phyloP scores from a whole-genome alignment of 2,797 vertebrate species.

The Cottoperca gobio region DNA sequence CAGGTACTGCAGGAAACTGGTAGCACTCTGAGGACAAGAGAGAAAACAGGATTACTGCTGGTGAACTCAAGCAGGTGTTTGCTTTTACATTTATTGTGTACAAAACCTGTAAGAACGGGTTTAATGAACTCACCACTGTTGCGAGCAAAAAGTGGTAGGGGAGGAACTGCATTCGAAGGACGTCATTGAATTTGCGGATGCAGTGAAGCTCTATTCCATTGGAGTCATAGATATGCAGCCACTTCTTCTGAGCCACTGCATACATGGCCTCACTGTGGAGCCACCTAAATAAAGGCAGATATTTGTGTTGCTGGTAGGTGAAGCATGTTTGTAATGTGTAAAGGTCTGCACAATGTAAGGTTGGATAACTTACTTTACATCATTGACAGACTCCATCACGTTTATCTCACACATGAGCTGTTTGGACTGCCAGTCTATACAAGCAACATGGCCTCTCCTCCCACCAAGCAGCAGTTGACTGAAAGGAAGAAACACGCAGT shows the following conservation, averaged over 20 bases:
- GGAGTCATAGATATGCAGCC: constrained; percentile 92
- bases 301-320: neutral
- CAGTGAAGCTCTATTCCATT: constrained; percentile 93
- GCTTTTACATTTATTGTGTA: neutral
- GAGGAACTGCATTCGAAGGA: constrained; percentile 91
- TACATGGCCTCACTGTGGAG: constrained; percentile 90
- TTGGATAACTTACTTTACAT: constrained; percentile 86
- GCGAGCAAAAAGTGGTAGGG: constrained; percentile 93
- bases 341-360: neutral
- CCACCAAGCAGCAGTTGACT: constrained; percentile 91
- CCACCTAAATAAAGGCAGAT: constrained; percentile 82
- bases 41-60: neutral
- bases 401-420: constrained; percentile 91
- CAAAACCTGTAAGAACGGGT: neutral
- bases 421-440: constrained; percentile 91
- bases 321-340: neutral
- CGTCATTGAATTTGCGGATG: constrained; percentile 88
- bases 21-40: constrained; percentile 84
- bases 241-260: constrained; percentile 92
- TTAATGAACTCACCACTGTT: constrained; percentile 78
- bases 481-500: constrained; percentile 11
- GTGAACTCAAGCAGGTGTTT: neutral
- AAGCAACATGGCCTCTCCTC: constrained; percentile 89
- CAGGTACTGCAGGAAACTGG: constrained; percentile 92
- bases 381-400: constrained; percentile 91